Percentiles rank a stretch among this genome's conserved stretches.
phyloP scores from a whole-genome alignment of 2,797 vertebrate genomes.

The Fistularia tabacaria region DNA sequence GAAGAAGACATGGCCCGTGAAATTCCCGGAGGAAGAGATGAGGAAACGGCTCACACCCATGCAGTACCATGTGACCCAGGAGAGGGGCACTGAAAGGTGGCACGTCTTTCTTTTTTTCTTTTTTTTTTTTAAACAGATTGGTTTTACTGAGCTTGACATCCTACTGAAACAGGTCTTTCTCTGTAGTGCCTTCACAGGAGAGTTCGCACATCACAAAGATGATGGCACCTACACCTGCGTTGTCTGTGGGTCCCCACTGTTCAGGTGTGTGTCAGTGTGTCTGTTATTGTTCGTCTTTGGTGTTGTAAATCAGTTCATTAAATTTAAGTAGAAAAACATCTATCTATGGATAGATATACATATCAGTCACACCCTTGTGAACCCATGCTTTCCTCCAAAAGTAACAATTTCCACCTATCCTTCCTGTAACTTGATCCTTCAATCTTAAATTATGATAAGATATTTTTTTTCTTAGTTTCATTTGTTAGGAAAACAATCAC shows the following conservation, averaged over 20 bases:
- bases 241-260: constrained; percentile 85
- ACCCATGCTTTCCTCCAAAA: no score
- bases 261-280: constrained; percentile 72
- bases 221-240: constrained; percentile 89
- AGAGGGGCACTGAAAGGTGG: constrained; percentile 95
- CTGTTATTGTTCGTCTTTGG: no score
- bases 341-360: no score
- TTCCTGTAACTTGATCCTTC: no score
- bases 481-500: no score
- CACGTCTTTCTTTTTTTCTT: not conserved
- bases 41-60: constrained; percentile 86
- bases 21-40: constrained; percentile 87
- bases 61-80: constrained; percentile 95
- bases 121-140: not conserved
- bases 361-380: no score
- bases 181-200: constrained; percentile 88
- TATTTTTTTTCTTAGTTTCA: no score
- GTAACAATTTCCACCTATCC: no score
- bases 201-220: constrained; percentile 83
- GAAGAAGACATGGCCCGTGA: constrained; percentile 89
- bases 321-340: no score
- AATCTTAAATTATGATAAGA: no score
- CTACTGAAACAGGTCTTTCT: not conserved
- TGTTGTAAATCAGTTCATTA: no score
- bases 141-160: not conserved